Percentiles rank a stretch among this genome's conserved stretches.
Evolutionary conservation across 2,888 invertebrate genomes (phyloP).

Genomic region (Cataglyphis altisquamis): DNA sequence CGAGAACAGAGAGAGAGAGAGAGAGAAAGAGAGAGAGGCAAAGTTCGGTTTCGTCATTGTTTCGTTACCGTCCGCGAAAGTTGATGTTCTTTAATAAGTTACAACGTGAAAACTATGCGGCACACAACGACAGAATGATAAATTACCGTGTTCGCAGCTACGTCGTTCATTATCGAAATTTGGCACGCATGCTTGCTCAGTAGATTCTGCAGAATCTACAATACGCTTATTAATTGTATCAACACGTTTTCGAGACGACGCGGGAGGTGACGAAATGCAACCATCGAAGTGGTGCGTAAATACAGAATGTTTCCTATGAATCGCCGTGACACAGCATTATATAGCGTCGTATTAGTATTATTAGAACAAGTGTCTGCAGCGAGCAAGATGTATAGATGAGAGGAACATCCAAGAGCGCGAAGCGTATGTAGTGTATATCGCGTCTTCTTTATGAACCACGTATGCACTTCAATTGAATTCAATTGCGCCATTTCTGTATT

Average conservation of each 20-base stretch:
- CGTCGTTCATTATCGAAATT: constrained; percentile 49
- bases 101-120: constrained; percentile 18
- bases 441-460: neutral
- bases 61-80: constrained; percentile 27
- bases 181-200: constrained; percentile 40
- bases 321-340: neutral
- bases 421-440: neutral
- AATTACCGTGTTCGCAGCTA: constrained; percentile 25
- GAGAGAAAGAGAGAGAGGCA: neutral
- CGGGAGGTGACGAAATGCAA: neutral
- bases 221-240: constrained; percentile 39
- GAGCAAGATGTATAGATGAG: neutral
- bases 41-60: constrained; percentile 38
- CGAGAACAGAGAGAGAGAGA: constrained; percentile 6
- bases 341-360: neutral
- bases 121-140: constrained; percentile 29
- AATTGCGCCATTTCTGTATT: neutral
- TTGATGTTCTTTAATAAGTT: constrained; percentile 47
- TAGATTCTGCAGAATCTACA: neutral
- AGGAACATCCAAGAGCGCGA: neutral
- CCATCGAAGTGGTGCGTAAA: neutral
- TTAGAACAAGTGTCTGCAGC: neutral
- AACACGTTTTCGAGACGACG: constrained; percentile 9
- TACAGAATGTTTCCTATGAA: neutral
- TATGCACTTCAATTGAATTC: neutral